Evolutionary conservation across 2,113 vertebrate genomes (phyloP), one percentile per base, ranked within the genome.

Genomic region (Theristicus caerulescens): DNA sequence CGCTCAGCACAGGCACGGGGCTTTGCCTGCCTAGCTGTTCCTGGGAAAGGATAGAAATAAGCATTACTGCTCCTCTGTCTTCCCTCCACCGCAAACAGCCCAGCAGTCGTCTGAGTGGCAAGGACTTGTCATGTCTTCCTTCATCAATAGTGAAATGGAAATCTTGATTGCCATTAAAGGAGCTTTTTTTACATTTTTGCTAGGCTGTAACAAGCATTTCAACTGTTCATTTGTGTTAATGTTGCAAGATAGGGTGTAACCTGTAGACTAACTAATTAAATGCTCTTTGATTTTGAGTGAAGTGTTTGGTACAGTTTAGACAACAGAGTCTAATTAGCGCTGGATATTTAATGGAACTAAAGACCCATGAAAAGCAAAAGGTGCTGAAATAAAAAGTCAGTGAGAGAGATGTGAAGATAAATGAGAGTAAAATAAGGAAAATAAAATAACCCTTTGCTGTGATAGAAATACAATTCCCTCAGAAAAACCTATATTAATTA

Each of bases 271-370:
- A 94, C 90, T 97, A 97, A 98, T 97, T 97, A 98, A 96, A 93
- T 95, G 94, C 90, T 96, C 96, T 98, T 97, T 96, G 94, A 97
- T 97, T 96, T 96, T 97, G 94, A 97, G 83, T 88, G 86, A 98
- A 97, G 90, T 96, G 96, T 95, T 95, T 90, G 94, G 89, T 96
- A 96, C 71, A 87, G 92, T 94, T 96, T 96, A 97, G 97, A 95
- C 96, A 96, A 88, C 80, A 93, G 93, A 76, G 85, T 81, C 95
- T 95, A 97, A 97, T 98, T 97, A 97, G 86, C 17, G 9, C 93
- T 96, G 90, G 92, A 93, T 96, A 93, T 89, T 97, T 97, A 95
- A 97, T 96, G 95, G 91, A 97, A 73, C 92, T 96, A 94, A 73
- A 96, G 93, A 96, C 89, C 76, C 94, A 87, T 96, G 89, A 95